Percentiles rank a stretch among this genome's conserved stretches.
phyloP scores from a whole-genome alignment of 2,113 vertebrate species.

The Haliaeetus leucogaster region DNA sequence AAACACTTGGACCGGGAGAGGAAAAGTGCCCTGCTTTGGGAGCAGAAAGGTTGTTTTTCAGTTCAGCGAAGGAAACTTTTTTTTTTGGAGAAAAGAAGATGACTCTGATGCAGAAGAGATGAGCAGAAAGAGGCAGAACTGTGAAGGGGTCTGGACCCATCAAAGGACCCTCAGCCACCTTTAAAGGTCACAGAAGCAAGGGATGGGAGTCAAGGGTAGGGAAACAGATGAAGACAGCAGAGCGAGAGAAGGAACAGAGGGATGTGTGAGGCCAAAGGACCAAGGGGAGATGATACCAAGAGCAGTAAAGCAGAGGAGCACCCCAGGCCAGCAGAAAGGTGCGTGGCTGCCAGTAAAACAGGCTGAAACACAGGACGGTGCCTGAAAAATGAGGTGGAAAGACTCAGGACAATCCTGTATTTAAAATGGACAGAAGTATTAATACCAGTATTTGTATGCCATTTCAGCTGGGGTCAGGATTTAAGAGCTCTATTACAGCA shows the following conservation, averaged over 20 bases:
- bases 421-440: background rate
- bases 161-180: background rate
- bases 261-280: rapidly evolving
- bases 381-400: background rate
- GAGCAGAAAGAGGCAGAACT: background rate
- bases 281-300: background rate
- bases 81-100: background rate
- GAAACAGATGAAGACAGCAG: background rate
- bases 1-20: rapidly evolving
- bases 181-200: background rate
- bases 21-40: background rate
- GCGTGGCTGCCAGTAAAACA: background rate
- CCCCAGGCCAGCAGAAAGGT: rapidly evolving
- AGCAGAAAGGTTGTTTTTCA: background rate
- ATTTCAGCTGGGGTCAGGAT: background rate
- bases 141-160: background rate
- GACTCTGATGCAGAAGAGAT: background rate
- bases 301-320: background rate
- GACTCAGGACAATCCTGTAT: background rate
- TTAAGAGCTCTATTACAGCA: constrained; percentile 32
- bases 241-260: background rate
- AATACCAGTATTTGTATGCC: background rate
- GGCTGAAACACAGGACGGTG: background rate
- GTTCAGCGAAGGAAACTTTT: background rate
- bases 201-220: background rate